phyloP scores from a whole-genome alignment of 2,797 vertebrate species.

The Tenualosa ilisha region DNA sequence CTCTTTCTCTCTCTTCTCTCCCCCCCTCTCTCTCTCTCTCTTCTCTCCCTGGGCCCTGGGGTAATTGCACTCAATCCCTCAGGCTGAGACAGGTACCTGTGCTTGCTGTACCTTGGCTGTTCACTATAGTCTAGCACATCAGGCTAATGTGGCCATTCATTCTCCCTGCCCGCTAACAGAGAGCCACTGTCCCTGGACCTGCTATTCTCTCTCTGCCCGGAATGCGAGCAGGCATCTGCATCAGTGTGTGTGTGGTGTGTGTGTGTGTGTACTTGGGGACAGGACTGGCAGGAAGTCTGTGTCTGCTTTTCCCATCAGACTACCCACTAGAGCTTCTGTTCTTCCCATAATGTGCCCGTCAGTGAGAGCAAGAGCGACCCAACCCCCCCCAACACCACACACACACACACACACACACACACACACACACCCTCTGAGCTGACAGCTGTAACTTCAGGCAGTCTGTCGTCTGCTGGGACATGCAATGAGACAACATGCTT shows the following conservation, averaged over 20 bases:
- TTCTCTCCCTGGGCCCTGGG: neutral
- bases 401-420: slow-evolving; percentile 22
- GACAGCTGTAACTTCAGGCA: slow-evolving; percentile 7
- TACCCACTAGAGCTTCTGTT: neutral
- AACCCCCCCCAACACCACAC: no score
- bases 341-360: neutral
- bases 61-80: neutral
- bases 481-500: neutral
- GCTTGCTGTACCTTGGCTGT: neutral
- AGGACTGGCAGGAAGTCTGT: slow-evolving; percentile 69
- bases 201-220: neutral
- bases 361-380: neutral
- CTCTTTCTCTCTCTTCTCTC: neutral
- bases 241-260: slow-evolving; percentile 70
- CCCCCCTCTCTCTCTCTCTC: neutral
- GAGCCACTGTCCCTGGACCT: neutral
- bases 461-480: slow-evolving; percentile 3
- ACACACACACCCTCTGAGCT: neutral
- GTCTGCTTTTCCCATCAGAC: slow-evolving; percentile 31
- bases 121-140: neutral
- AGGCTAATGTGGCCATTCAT: neutral
- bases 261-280: slow-evolving; percentile 67
- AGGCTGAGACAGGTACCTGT: neutral
- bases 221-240: neutral
- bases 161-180: neutral